Evolutionary conservation across 37 sponge, comb jelly and placozoan genomes (phyloP), one percentile per base, ranked within the genome.

Genomic region (Amphimedon queenslandica): DNA sequence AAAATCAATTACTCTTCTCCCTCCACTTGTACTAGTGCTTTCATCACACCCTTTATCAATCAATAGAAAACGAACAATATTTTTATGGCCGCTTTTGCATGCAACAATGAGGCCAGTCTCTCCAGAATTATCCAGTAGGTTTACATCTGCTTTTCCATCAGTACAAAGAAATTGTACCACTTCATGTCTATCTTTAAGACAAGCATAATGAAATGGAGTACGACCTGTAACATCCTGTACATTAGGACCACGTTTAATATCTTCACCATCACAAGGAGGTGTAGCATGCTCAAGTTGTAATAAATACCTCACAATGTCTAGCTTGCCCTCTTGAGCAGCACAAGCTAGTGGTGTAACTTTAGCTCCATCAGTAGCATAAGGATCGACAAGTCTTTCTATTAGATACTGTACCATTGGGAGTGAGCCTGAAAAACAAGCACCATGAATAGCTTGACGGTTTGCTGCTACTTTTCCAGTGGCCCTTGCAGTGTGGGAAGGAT

Each of bases 251-350:
- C 66, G 13, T 13, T 47, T 47, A 13, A 8, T 18, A 13, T 47
- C 13, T 13, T 18, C 13, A 47, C 13, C 8, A n/a, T n/a, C n/a
- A n/a, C n/a, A n/a, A n/a, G n/a, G n/a, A n/a, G n/a, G n/a, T n/a
- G n/a, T n/a, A n/a, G n/a, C n/a, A n/a, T n/a, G n/a, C n/a, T n/a
- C n/a, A n/a, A n/a, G n/a, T n/a, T n/a, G n/a, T n/a, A n/a, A n/a
- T 13, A 81, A 34, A 0, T 51, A 67, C 37, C 47, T 64, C 1
- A 73, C 74, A 2, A 57, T 31, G 10, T 36, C 60, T 24, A 67
- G 0, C 20, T 73, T 51, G 2, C 82, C 82, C 21, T 43, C 51
- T 42, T 28, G 64, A 28, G 74, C 53, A 6, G 82, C 82, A n/a
- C 71, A 18, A 33, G 71, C 73, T 18, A 60, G 61, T 6, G 61